phyloP scores from a whole-genome alignment of 2,113 vertebrate species.

The Edolisoma coerulescens region DNA sequence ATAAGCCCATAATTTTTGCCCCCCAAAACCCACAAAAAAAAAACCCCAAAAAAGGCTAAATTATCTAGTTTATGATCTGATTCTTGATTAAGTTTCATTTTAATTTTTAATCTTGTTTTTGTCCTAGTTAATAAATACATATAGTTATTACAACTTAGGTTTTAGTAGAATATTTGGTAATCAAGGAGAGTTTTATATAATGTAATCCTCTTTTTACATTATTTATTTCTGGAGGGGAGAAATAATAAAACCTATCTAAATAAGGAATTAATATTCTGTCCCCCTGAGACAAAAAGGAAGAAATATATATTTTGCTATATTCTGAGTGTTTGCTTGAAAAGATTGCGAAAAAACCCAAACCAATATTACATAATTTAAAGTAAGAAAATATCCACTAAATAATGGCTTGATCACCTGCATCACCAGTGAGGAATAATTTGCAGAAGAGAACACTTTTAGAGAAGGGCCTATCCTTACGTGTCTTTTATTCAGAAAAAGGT shows the following conservation, averaged over 20 bases:
- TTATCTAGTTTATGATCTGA: background rate
- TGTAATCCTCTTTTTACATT: background rate
- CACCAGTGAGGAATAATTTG: background rate
- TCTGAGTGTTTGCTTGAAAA: background rate
- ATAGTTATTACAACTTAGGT: background rate
- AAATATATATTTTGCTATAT: background rate
- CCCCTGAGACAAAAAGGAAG: background rate
- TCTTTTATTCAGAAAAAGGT: background rate
- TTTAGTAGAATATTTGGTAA: background rate
- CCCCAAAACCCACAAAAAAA: accelerated
- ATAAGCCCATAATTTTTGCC: background rate
- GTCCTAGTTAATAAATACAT: background rate
- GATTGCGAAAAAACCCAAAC: accelerated
- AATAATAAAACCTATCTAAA: background rate
- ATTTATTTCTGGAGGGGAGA: background rate
- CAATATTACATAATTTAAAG: background rate
- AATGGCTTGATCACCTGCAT: background rate
- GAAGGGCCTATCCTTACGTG: background rate
- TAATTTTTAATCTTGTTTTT: background rate
- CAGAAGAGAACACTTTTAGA: background rate
- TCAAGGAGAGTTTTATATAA: background rate
- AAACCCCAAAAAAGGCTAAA: accelerated
- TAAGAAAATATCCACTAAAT: background rate
- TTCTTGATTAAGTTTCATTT: background rate
- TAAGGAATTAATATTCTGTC: background rate